Base-by-base conservation (phyloP, 1,140 invertebrate species). In the Drosophila ambigua region DNA sequence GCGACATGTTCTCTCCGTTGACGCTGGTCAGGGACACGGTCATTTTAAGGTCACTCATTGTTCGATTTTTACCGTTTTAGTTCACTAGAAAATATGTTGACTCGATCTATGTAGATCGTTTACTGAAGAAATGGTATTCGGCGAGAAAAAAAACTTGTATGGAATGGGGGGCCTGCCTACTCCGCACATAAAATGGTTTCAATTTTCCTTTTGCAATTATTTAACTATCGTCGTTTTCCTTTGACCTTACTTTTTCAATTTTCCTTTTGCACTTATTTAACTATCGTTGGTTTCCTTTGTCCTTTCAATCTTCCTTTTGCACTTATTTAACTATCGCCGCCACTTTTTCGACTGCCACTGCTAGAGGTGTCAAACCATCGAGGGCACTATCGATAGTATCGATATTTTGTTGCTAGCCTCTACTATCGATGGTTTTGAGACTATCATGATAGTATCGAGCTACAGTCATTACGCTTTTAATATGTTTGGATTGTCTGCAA, bases 1-100 rank as follows among this genome's bases (percentile, higher is more conserved):
- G 94, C 83, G 98, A 99, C 20, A 99, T 94, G 92, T 99, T 99
- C 72, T 99, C 99, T 23, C 97, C 95, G 31, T 98, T 99, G 9
- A 97, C 96, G 93, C 97, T 99, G 63, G 99, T 99, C 57, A 97
- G 97, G 92, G 98, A 98, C 24, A 99, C 98, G 0, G 80, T 93
- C 99, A 51, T 28, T 53, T 91, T 91, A 0, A 85, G 98, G 31
- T 99, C 98, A 85, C 96, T 96, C 96, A 97, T 97, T 92, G 35
- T 52, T 52, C 11, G 13, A 41, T 13, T 31, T 31, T 8, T 16
- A 13, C 13, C 4, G n/a, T 23, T 28, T 15, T 8, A 28, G n/a
- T 9, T 13, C 41, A n/a, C 16, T 20, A 4, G 2, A 26, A 20
- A 24, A 15, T 24, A 5, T 11, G 6, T 4, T 13, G 16, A 15